phyloP scores from a whole-genome alignment of 2,113 vertebrate species.

The Salminus brasiliensis region DNA sequence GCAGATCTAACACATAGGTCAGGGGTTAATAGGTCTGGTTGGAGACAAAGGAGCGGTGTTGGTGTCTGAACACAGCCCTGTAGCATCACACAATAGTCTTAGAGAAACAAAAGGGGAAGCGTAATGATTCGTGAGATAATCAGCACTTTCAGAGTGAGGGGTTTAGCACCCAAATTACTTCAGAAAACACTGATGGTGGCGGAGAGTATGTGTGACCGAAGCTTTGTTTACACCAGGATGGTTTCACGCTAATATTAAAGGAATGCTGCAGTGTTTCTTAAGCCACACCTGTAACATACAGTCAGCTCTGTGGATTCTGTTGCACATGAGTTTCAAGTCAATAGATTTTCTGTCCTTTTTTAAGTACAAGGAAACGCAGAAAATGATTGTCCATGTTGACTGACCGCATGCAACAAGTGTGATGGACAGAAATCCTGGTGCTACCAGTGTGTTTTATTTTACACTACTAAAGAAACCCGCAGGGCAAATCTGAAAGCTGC shows the following conservation, averaged over 20 bases:
- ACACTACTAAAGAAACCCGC: not conserved
- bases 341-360: not conserved
- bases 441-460: not conserved
- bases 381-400: not conserved
- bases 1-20: slow-evolving; percentile 21
- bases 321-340: too few relatives aligned
- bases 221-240: not conserved
- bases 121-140: slow-evolving; percentile 27
- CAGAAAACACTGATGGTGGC: not conserved
- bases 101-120: slow-evolving; percentile 35
- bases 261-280: too few relatives aligned
- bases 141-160: slow-evolving; percentile 39
- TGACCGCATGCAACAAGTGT: not conserved
- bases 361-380: too few relatives aligned
- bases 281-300: too few relatives aligned
- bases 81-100: slow-evolving; percentile 33
- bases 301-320: too few relatives aligned
- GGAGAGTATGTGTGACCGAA: not conserved
- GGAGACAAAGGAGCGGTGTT: slow-evolving; percentile 41
- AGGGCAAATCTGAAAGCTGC: slow-evolving; percentile 4
- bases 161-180: slow-evolving; percentile 1
- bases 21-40: slow-evolving; percentile 38
- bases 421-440: not conserved
- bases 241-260: not conserved
- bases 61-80: slow-evolving; percentile 14